Percentiles rank a stretch among this genome's conserved stretches.
Conservation (phyloP, 2,888 invertebrate genomes). For the Ctenicera cuprea region DNA sequence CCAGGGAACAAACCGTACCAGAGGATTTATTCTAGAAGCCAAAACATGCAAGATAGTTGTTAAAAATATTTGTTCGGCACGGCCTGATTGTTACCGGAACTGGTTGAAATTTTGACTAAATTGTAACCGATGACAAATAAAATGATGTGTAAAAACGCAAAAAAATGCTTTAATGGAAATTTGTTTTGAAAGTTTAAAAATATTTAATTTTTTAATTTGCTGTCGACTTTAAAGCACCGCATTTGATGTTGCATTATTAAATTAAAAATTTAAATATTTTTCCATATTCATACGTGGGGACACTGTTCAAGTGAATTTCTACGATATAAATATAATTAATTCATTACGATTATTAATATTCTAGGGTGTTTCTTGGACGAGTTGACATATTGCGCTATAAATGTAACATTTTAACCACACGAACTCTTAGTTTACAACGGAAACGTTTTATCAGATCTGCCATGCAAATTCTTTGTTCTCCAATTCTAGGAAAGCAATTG, state of each 20-base stretch:
- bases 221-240: background rate
- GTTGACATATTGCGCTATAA: constrained; percentile 26
- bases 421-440: constrained; percentile 26
- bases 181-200: too few relatives aligned
- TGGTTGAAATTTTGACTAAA: too few relatives aligned
- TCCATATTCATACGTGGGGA: background rate
- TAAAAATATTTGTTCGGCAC: too few relatives aligned
- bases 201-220: too few relatives aligned
- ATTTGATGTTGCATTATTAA: background rate
- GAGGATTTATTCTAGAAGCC: too few relatives aligned
- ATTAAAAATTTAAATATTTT: background rate
- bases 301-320: background rate
- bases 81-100: too few relatives aligned
- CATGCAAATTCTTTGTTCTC: constrained; percentile 27
- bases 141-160: too few relatives aligned
- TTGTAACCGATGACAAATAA: too few relatives aligned
- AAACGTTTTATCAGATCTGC: constrained; percentile 7
- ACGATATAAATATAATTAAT: constrained; percentile 6
- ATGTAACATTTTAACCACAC: constrained; percentile 30
- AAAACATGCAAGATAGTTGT: too few relatives aligned
- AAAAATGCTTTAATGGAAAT: too few relatives aligned
- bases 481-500: constrained; percentile 11
- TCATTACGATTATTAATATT: constrained; percentile 20
- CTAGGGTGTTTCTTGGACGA: constrained; percentile 24
- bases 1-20: too few relatives aligned